Base-by-base conservation (phyloP, 1,140 invertebrate species). In the Cardiocondyla obscurior region DNA sequence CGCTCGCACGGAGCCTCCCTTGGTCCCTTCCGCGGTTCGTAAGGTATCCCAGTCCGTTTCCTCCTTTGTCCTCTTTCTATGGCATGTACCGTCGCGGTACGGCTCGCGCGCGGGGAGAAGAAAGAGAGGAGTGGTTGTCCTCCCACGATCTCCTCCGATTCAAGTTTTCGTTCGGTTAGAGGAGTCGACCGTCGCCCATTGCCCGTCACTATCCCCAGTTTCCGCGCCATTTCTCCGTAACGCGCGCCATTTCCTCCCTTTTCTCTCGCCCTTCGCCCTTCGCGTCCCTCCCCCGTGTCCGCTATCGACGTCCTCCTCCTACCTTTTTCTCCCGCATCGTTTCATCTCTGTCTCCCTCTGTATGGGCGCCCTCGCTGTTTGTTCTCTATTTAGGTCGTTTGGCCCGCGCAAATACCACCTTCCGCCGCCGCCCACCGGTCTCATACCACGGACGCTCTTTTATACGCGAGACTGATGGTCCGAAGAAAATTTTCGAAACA, bases 201-300 rank as follows among this genome's bases (percentile, higher is more conserved):
- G 92, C 92, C 89, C 91, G 90, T 92, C 91, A 91, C 94, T 94
- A 94, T 94, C 93, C 93, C 92, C 89, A 90, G 90, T 94, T 94
- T 94, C 94, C 93, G 91, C 93, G 92, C 93, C 94, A 94, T 94
- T 94, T 94, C 94, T 90, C 90, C 90, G 90, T 94, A 94, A 94
- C 92, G 94, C 89, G 91, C 93, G 89, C 94, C 93, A 94, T 94
- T 94, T 94, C 93, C 93, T 94, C 93, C 93, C 91, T 92, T 93
- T 92, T 92, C 88, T 65, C 62, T 51, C 83, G 64, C 69, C 76
- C 53, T 84, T 69, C 58, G 53, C 51, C 49, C 76, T 69, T 33
- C n/a, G 30, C n/a, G n/a, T n/a, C n/a, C n/a, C n/a, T 36, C 22
- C 6, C 67, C 7, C 53, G n/a, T 33, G 10, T 57, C 83, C 55